Percentiles rank a stretch among this genome's conserved stretches.
Evolutionary conservation across 2,888 invertebrate genomes (phyloP).

Genomic region (Drosophila borborema): DNA sequence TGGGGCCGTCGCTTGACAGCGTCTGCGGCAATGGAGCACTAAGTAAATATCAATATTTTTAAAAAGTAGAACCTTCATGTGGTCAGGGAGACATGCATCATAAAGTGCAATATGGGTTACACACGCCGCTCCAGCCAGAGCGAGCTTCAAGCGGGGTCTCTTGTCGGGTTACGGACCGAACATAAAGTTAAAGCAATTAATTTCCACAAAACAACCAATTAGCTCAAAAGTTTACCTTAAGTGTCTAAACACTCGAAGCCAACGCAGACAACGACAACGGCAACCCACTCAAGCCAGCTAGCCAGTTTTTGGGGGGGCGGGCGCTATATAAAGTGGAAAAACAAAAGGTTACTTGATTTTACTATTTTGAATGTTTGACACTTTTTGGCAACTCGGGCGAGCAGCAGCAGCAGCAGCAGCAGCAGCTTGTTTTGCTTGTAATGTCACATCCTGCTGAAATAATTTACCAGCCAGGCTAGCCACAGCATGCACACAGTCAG

Average conservation of each 20-base stretch:
- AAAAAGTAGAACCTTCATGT: conserved; percentile 11
- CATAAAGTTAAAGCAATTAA: conserved; percentile 85
- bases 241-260: conserved; percentile 82
- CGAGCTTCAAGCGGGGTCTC: not conserved
- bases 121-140: not conserved
- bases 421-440: conserved; percentile 79
- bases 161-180: conserved; percentile 42
- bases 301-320: not conserved
- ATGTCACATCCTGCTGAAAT: conserved; percentile 80
- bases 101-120: conserved; percentile 70
- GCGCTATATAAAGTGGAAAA: conserved; percentile 55
- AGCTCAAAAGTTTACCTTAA: conserved; percentile 84
- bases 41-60: conserved; percentile 72
- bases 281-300: not conserved
- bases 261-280: conserved; percentile 23
- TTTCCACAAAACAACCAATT: conserved; percentile 85
- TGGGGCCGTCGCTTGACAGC: conserved; percentile 17
- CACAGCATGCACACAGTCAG: conserved; percentile 31
- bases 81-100: conserved; percentile 67
- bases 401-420: conserved; percentile 70
- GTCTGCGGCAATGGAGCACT: conserved; percentile 68
- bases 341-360: conserved; percentile 84
- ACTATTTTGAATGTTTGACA: conserved; percentile 85
- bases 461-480: conserved; percentile 64
- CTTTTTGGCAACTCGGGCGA: conserved; percentile 76